Base-by-base conservation (phyloP, 1,140 invertebrate species). In the Ruditapes philippinarum region DNA sequence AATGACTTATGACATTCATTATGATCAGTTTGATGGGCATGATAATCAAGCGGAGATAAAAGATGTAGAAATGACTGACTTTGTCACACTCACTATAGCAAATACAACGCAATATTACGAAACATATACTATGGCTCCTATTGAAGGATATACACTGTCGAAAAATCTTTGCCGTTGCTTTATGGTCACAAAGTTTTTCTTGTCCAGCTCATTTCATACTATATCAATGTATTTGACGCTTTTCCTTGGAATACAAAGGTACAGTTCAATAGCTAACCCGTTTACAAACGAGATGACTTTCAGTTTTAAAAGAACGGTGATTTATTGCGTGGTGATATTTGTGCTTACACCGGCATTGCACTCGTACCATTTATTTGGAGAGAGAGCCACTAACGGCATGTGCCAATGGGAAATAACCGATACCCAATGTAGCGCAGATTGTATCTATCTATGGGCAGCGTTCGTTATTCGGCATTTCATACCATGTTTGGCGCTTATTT, bases 201-300 rank as follows among this genome's bases (percentile, higher is more conserved):
- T 85, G 19, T 74, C 82, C 0, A 73, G 38, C 25, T 51, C 65
- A 36, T 87, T 87, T 36, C 84, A 87, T 40, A 78, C 84, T 9
- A 60, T 76, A 14, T 87, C 84, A 17, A 87, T 78, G 31, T 87
- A 25, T n/a, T 54, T 78, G 49, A 87, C 84, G 9, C 4, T 78
- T 31, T 87, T 78, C 19, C 51, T 87, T n/a, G 84, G 49, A 0
- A 25, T 87, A 42, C 84, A 87, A 31, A 49, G 73, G 12, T 87
- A 36, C 25, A 25, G 28, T 25, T 60, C 38, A 19, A 49, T 78
- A 0, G 28, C 28, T 9, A n/a, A 38, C 9, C 79, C 79, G 9
- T 82, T 82, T 5, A 57, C 25, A 62, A 0, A 12, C 7, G 22
- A 62, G 65, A 45, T 14, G 14, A 33, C 5, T 40, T 28, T 36